Evolutionary conservation across 2,888 invertebrate species (phyloP).

Genomic region (Noctua fimbriata): DNA sequence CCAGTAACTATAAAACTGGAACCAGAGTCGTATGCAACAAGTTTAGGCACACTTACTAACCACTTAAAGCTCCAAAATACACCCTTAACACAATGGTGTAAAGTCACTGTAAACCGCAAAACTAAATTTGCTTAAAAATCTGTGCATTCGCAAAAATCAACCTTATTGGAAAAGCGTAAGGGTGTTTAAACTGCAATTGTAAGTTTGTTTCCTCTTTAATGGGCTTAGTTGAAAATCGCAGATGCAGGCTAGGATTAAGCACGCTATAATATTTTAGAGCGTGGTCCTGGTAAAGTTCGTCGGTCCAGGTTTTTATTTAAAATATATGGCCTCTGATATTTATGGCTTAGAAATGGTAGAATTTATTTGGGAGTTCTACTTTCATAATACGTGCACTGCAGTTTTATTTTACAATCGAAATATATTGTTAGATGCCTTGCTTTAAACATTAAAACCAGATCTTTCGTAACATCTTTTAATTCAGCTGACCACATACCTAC

Average conservation of each 20-base stretch:
- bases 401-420: background rate
- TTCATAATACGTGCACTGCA: slow-evolving; percentile 11
- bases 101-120: slow-evolving; percentile 27
- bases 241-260: slow-evolving; percentile 65
- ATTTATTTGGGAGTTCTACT: slow-evolving; percentile 26
- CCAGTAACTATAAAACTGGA: slow-evolving; percentile 42
- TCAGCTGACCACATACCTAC: background rate
- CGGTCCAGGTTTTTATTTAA: slow-evolving; percentile 46
- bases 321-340: slow-evolving; percentile 43
- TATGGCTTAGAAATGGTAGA: slow-evolving; percentile 41
- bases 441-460: background rate
- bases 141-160: slow-evolving; percentile 22
- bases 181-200: slow-evolving; percentile 3
- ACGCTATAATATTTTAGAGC: slow-evolving; percentile 63
- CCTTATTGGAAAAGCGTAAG: slow-evolving; percentile 30
- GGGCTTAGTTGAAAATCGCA: slow-evolving; percentile 64
- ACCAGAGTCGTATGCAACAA: slow-evolving; percentile 63
- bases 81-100: slow-evolving; percentile 14
- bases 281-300: slow-evolving; percentile 50
- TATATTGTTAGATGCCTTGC: background rate
- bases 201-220: slow-evolving; percentile 60
- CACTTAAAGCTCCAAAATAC: slow-evolving; percentile 7
- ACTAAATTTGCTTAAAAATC: background rate
- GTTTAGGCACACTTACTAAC: slow-evolving; percentile 31
- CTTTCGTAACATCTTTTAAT: too few species aligned